Base-by-base conservation (phyloP, 1,140 invertebrate species). In the Neuroterus valhalla region DNA sequence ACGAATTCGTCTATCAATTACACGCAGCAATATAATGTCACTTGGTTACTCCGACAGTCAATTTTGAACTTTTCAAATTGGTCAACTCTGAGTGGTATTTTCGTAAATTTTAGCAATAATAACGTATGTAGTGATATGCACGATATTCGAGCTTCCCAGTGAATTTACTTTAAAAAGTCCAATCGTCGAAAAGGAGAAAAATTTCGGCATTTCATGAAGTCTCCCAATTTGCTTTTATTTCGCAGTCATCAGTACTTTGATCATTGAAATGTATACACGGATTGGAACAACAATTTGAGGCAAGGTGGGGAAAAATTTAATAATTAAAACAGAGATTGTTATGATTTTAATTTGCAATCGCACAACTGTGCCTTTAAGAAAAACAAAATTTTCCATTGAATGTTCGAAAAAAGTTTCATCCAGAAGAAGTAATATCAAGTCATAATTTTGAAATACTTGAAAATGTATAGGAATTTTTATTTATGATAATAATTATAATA, bases 1-100 rank as follows among this genome's bases (percentile, higher is more conserved):
- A 62, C 52, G 31, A 62, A 23, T 62, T 2, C 23, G 52, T 62
- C 26, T 26, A 62, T 62, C 52, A 62, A 62, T 62, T 26, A 26
- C 23, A 26, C 23, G 52, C 12, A 31, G 21, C 26, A 62, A 26
- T 62, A 26, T 48, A 48, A 15, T 48, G 52, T 62, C 52, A 62
- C 52, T 21, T 31, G 52, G 52, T 62, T 23, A 62, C 31, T 62
- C 5, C 19, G 52, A 62, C 52, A 62, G 52, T 31, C 52, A 23
- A 62, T 62, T 62, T 62, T 12, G 26, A 14, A 3, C 21, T 15
- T 10, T 26, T 62, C 11, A 62, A 62, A 62, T 62, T 62, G 23
- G 23, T 62, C 52, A 62, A 62, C 52, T 62, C 52, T 26, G 11
- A 50, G 4, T 19, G 46, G n/a, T 50, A 62, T 4, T 26, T 26